Conservation (phyloP, 2,888 invertebrate species). For the Acronicta psi region DNA sequence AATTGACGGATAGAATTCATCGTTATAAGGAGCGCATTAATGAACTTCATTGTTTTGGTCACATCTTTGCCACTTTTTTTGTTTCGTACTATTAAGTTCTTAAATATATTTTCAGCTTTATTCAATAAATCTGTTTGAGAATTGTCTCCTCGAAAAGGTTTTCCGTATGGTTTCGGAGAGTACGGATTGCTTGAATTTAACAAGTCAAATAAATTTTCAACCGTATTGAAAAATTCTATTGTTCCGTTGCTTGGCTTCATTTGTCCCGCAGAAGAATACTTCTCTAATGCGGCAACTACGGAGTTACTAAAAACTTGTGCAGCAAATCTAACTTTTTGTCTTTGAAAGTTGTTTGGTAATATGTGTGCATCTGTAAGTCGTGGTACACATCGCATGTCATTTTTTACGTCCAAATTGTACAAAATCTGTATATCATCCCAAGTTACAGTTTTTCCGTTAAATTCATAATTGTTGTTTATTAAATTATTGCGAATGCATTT, state of each 20-base stretch:
- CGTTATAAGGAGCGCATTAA: neutral
- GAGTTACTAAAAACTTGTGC: conserved; percentile 1
- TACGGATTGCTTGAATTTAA: neutral
- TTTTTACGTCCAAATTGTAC: neutral
- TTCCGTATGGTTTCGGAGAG: neutral
- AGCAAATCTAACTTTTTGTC: neutral
- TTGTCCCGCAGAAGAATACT: neutral
- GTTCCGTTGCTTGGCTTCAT: neutral
- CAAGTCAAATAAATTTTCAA: neutral
- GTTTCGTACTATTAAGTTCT: neutral
- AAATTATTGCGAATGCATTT: neutral
- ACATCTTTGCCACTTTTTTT: neutral
- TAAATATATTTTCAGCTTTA: neutral
- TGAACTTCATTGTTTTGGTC: neutral
- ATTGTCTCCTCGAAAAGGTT: neutral
- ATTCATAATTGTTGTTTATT: neutral
- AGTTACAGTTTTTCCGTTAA: neutral
- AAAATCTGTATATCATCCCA: neutral
- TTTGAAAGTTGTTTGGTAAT: neutral
- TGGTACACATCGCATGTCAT: neutral
- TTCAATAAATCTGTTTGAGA: neutral
- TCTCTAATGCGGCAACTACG: neutral
- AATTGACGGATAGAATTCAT: neutral
- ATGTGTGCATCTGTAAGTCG: conserved; percentile 1
- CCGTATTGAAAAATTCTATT: neutral